A percentile compares a stretch with the other conserved stretches of the same genome.
phyloP scores from a whole-genome alignment of 2,113 vertebrate species.

The Calypte anna region DNA sequence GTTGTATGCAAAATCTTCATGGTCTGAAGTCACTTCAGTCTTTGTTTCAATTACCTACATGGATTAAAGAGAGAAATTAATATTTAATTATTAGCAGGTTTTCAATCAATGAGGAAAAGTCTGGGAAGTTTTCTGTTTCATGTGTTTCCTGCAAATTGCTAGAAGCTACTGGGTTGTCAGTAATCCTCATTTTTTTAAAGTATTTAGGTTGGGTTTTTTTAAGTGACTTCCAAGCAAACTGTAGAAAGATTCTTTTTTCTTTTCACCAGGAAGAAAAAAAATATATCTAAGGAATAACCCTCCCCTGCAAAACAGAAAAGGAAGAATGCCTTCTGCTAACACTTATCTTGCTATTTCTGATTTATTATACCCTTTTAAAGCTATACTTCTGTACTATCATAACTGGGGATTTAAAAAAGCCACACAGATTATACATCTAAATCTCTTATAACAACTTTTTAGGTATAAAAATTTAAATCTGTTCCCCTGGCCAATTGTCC shows the following conservation, averaged over 20 bases:
- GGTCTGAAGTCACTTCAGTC: constrained; percentile 74
- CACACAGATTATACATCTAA: background rate
- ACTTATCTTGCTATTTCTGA: background rate
- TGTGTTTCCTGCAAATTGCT: background rate
- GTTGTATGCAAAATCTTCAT: constrained; percentile 87
- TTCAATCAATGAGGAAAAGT: background rate
- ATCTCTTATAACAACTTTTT: background rate
- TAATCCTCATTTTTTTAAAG: background rate
- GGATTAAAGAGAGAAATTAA: background rate
- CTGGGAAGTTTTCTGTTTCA: background rate
- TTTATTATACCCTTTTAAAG: background rate
- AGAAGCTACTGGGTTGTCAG: background rate
- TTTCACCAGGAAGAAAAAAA: background rate
- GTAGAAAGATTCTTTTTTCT: background rate
- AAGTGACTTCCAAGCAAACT: background rate
- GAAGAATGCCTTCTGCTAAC: background rate
- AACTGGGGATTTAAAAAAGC: background rate
- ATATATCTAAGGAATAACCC: background rate
- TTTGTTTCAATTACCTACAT: constrained; percentile 76
- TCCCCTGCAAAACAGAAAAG: background rate
- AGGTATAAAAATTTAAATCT: no score
- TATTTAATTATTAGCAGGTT: background rate
- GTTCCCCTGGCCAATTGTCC: background rate
- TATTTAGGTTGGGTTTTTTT: no score
- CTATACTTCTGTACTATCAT: background rate